Evolutionary conservation across 2,888 invertebrate genomes (phyloP), one percentile per base, ranked within the genome.

Genomic region (Orthonevra nobilis): DNA sequence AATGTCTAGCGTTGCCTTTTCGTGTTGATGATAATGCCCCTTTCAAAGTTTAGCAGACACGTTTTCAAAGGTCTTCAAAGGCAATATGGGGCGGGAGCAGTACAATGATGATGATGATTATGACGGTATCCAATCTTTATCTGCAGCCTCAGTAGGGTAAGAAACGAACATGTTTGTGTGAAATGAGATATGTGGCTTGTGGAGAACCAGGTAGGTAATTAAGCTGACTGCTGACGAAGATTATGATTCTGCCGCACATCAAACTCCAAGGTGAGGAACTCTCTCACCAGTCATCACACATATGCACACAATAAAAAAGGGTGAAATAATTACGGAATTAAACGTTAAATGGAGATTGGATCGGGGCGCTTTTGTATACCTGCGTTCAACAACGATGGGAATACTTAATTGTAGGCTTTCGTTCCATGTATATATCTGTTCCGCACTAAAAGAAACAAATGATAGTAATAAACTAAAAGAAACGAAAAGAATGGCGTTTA

Each of bases 271-370:
- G 68, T 68, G 69, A 61, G 56, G 61, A 3, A n/a, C n/a, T n/a
- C n/a, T n/a, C n/a, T n/a, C n/a, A n/a, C n/a, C n/a, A n/a, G n/a
- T n/a, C n/a, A n/a, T n/a, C n/a, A 23, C 23, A 5, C 23, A 23
- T 23, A 23, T 4, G 23, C 23, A 23, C 23, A 3, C 6, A 10
- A 12, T 12, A 20, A 40, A 56, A 19, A 23, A 50, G 50, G 20
- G 56, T 58, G 66, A 68, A 60, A 54, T 69, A 75, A 75, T 75
- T 68, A 75, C 74, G 69, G 61, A 75, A 75, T 75, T 48, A 75
- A 61, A 54, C 54, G 54, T 54, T 46, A 61, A 68, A 48, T 68
- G 52, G 46, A 10, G 38, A 44, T 23, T 30, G 4, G 38, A 44
- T 23, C 38, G 4, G 10, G 48, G 30, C 30, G 36, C 9, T 23